Percentiles rank a stretch among this genome's conserved stretches.
Conservation (phyloP, 30 jellyfish, hydroid and myxozoan species). For the Mastigias papua region DNA sequence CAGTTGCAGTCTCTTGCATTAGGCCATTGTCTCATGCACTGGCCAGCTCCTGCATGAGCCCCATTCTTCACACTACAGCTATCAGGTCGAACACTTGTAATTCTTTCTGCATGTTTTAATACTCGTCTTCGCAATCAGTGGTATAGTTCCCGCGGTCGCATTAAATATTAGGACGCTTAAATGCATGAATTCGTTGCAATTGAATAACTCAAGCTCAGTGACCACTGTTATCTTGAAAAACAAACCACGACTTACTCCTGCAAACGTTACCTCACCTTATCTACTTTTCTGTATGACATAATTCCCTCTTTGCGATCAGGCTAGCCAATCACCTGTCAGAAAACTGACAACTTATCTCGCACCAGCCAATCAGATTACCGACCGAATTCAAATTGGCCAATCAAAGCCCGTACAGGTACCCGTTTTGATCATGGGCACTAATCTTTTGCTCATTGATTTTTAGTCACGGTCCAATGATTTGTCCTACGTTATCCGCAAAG, state of each 20-base stretch:
- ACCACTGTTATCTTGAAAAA: neutral
- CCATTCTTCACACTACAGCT: too few relatives aligned
- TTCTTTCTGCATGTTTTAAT: too few relatives aligned
- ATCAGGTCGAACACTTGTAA: too few relatives aligned
- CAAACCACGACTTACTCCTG: neutral
- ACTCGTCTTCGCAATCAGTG: too few relatives aligned
- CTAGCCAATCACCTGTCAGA: constrained; percentile 59
- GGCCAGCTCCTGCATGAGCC: too few relatives aligned
- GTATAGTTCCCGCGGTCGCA: too few relatives aligned
- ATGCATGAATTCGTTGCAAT: too few relatives aligned
- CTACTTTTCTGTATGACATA: constrained; percentile 55
- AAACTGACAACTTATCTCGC: constrained; percentile 22
- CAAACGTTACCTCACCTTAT: constrained; percentile 54
- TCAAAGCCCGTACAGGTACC: constrained; percentile 57
- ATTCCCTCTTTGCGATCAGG: constrained; percentile 15
- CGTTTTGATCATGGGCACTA: constrained; percentile 61
- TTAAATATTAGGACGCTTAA: too few relatives aligned
- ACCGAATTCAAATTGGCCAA: constrained; percentile 38
- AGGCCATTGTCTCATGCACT: too few relatives aligned
- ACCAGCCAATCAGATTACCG: constrained; percentile 51
- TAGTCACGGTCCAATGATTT: constrained; percentile 26
- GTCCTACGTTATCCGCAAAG: constrained; percentile 60
- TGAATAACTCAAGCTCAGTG: too few relatives aligned
- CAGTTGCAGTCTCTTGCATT: too few relatives aligned
- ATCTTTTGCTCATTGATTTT: constrained; percentile 56